Evolutionary conservation across 1,140 invertebrate species (phyloP).

Genomic region (Magallana angulata): DNA sequence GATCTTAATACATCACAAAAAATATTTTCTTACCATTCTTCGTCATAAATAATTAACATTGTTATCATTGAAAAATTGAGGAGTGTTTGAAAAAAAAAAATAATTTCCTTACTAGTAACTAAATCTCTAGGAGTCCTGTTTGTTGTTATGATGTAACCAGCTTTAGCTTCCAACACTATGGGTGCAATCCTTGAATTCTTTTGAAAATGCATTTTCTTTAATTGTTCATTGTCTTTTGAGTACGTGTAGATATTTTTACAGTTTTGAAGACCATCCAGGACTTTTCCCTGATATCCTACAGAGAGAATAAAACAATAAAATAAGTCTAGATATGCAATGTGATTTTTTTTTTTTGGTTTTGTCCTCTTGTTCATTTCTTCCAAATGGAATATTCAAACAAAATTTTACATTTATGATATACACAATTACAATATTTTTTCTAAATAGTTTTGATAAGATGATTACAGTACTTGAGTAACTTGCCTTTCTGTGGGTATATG

Average conservation of each 20-base stretch:
- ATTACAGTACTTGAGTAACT: background rate
- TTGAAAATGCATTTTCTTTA: constrained; percentile 35
- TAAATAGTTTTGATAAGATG: no score
- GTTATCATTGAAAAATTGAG: background rate
- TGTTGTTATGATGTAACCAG: constrained; percentile 28
- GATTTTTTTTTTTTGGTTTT: no score
- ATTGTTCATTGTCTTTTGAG: constrained; percentile 38
- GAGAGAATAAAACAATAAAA: background rate
- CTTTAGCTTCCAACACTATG: constrained; percentile 45
- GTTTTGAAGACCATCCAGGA: background rate
- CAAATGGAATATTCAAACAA: no score
- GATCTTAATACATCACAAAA: background rate
- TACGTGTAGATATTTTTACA: constrained; percentile 42
- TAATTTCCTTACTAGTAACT: background rate
- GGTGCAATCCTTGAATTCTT: constrained; percentile 39
- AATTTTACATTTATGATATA: no score
- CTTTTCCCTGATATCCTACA: constrained; percentile 35
- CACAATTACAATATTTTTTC: no score
- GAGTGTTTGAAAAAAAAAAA: background rate
- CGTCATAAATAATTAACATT: background rate
- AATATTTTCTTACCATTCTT: background rate
- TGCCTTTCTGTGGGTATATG: background rate
- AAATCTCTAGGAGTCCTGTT: background rate
- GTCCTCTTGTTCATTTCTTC: no score
- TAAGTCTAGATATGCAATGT: no score